Evolutionary conservation across 2,113 vertebrate genomes (phyloP), one percentile per base, ranked within the genome.

Genomic region (Ceyx margarethae): DNA sequence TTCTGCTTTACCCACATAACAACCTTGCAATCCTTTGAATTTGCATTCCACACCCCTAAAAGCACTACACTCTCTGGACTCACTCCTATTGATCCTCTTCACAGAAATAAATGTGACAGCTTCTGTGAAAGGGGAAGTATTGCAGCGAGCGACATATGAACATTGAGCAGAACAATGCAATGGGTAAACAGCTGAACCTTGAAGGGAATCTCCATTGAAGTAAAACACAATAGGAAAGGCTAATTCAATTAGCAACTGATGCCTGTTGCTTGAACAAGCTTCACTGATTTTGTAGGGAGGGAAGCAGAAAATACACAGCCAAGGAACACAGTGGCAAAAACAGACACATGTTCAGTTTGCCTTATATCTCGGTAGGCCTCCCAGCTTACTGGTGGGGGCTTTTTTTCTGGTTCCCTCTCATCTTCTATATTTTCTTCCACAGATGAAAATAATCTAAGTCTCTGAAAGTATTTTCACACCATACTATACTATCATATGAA

Each of bases 171-270:
- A 96, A 93, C 85, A 95, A 96, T 97, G 86, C 92, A 67, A 40
- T 43, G 79, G 81, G 83, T 60, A 95, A 94, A 91, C 77, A 76
- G 46, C 92, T 95, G 95, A 93, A 95, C 96, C 96, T 79, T 94
- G 90, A 95, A 94, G 90, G 73, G 90, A 97, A 95, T 95, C 76
- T 90, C 93, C 93, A 95, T 87, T 96, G 96, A 97, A 91, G 90
- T 69, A 94, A 94, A 97, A 88, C 72, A 96, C 94, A 96, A 89
- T 94, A 94, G 92, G 12, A 74, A 72, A 96, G 78, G 88, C 72
- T 96, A 96, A 96, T 96, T 97, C 94, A 97, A 96, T 97, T 98
- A 96, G 93, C 91, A 94, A 96, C 57, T 86, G 95, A 97, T 96
- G 93, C 85, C 72, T 95, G 94, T 86, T 94, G 45, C 83, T 96